Evolutionary conservation across 2,888 invertebrate genomes (phyloP).

Genomic region (Drosophila antonietae): DNA sequence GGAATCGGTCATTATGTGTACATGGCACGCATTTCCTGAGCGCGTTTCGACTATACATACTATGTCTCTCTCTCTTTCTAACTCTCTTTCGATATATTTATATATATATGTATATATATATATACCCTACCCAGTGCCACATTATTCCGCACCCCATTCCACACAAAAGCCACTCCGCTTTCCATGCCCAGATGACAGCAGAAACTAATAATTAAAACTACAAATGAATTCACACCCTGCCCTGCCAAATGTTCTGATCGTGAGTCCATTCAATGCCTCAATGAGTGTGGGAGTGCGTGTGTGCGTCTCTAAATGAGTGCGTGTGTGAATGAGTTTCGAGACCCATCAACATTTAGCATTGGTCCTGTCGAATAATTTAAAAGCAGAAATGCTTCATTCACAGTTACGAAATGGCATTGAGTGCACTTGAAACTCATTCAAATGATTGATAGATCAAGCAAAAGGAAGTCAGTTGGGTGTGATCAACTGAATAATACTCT

Average conservation of each 20-base stretch:
- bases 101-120: background rate
- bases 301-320: background rate
- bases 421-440: constrained; percentile 28
- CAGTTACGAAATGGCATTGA: constrained; percentile 11
- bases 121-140: background rate
- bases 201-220: constrained; percentile 73
- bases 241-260: constrained; percentile 40
- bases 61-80: background rate
- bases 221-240: constrained; percentile 75
- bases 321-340: constrained; percentile 6
- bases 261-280: constrained; percentile 13
- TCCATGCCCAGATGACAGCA: constrained; percentile 20
- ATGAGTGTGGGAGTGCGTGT: constrained; percentile 9
- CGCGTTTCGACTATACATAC: constrained; percentile 14
- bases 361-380: constrained; percentile 7
- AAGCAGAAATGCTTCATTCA: constrained; percentile 8
- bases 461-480: background rate
- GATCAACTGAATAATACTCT: background rate
- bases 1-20: constrained; percentile 46
- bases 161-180: constrained; percentile 3
- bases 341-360: constrained; percentile 22
- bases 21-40: constrained; percentile 53
- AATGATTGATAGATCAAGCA: background rate
- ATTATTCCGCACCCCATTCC: constrained; percentile 16
- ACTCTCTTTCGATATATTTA: no score